A percentile compares a stretch with the other conserved stretches of the same genome.
phyloP scores from a whole-genome alignment of 2,888 invertebrate genomes.

The Ectobius pallidus region DNA sequence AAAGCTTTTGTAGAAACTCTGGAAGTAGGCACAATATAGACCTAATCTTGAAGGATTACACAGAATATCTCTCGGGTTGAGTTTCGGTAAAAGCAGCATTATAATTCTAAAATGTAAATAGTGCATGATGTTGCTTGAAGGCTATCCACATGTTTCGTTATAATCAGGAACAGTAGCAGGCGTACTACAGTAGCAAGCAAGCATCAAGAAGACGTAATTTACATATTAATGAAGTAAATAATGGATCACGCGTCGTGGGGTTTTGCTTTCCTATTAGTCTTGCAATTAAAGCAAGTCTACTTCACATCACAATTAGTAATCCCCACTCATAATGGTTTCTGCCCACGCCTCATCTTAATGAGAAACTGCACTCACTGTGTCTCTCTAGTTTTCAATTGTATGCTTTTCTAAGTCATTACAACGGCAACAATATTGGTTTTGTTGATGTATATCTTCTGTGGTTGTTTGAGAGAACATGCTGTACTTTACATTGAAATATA shows the following conservation, averaged over 20 bases:
- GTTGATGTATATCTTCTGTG: too few species aligned
- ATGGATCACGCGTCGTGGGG: conserved; percentile 32
- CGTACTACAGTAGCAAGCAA: conserved; percentile 1
- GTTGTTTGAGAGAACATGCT: too few species aligned
- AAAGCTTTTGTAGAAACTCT: too few species aligned
- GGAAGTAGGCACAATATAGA: too few species aligned
- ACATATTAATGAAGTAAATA: conserved; percentile 38
- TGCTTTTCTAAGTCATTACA: conserved; percentile 9
- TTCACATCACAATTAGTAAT: conserved; percentile 35
- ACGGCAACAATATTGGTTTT: too few species aligned
- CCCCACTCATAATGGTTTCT: not conserved
- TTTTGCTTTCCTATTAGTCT: conserved; percentile 38
- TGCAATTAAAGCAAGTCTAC: conserved; percentile 36
- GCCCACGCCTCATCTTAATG: conserved; percentile 6
- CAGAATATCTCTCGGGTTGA: too few species aligned
- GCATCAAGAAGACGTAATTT: conserved; percentile 14
- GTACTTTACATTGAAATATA: too few species aligned
- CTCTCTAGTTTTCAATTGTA: conserved; percentile 21
- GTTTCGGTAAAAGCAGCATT: too few species aligned
- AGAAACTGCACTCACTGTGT: conserved; percentile 4
- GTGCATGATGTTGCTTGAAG: not conserved
- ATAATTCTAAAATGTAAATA: too few species aligned
- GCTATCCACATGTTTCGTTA: not conserved
- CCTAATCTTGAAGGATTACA: too few species aligned
- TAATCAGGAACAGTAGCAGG: too few species aligned